These are phyloP conservation scores for Aurelia aurita complex sp. Pacific DNA, from an alignment of 30 jellyfish, hydroid and myxozoan species.

Conservation along the genomic window DNA sequence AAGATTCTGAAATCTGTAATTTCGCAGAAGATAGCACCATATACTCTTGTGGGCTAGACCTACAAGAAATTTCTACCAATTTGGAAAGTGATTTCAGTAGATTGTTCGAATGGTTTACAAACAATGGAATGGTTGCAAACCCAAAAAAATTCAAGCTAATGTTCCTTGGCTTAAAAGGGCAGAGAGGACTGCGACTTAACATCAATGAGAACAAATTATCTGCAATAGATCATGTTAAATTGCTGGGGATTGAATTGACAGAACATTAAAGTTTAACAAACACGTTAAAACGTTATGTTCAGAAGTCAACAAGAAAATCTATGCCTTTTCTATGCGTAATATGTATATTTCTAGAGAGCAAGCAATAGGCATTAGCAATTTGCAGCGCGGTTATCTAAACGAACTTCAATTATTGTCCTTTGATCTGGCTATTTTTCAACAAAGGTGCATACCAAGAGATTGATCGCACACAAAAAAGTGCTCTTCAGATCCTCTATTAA, in stretches of 20 bases:
- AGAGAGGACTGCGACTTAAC: too few relatives aligned
- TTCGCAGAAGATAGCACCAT: slow-evolving; percentile 43
- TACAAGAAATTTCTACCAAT: too few relatives aligned
- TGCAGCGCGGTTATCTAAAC: neutral
- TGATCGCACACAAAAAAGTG: slow-evolving; percentile 20
- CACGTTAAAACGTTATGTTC: slow-evolving; percentile 1
- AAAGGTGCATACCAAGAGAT: slow-evolving; percentile 21
- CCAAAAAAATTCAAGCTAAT: too few relatives aligned
- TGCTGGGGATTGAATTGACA: slow-evolving; percentile 45
- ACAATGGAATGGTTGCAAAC: too few relatives aligned
- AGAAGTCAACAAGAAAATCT: slow-evolving; percentile 23
- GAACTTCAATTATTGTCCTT: too few relatives aligned
- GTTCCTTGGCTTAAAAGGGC: too few relatives aligned
- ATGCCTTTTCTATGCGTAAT: too few relatives aligned
- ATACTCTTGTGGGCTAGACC: slow-evolving; percentile 26
- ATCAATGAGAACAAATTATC: neutral
- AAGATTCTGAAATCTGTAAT: slow-evolving; percentile 21
- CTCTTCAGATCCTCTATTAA: too few relatives aligned
- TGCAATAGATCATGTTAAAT: slow-evolving; percentile 33
- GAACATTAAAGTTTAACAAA: slow-evolving; percentile 4
- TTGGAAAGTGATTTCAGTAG: too few relatives aligned
- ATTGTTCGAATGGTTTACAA: too few relatives aligned
- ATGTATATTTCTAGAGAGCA: slow-evolving; percentile 1
- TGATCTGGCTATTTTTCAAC: neutral
- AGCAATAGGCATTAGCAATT: too few relatives aligned